Evolutionary conservation across 2,113 vertebrate genomes (phyloP).

Genomic region (Aepyceros melampus): DNA sequence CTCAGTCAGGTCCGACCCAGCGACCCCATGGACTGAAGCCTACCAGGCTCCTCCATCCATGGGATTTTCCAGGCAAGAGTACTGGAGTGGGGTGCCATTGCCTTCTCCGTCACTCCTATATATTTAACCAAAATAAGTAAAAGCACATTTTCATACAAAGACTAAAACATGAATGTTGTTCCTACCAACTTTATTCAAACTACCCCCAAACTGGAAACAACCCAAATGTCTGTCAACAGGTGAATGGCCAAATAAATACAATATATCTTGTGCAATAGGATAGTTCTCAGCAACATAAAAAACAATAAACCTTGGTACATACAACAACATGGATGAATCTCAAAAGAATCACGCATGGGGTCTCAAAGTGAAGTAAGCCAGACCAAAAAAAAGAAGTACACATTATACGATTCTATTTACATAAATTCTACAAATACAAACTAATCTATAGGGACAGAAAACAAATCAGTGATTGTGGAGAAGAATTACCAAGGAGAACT

Average conservation of each 20-base stretch:
- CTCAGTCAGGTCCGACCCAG: no score
- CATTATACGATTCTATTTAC: background rate
- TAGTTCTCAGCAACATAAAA: background rate
- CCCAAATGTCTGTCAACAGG: background rate
- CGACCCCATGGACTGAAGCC: no score
- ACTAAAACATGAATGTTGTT: background rate
- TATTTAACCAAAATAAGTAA: slow-evolving; percentile 26
- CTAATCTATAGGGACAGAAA: background rate
- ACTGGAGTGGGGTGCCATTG: no score
- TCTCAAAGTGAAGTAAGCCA: no score
- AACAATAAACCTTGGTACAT: background rate
- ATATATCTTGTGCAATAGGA: background rate
- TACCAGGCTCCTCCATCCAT: no score
- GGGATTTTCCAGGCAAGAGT: no score
- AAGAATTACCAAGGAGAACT: background rate
- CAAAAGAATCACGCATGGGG: background rate
- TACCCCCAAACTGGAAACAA: background rate
- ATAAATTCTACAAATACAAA: background rate
- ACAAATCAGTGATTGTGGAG: background rate
- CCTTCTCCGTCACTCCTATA: background rate
- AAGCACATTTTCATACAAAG: slow-evolving; percentile 7
- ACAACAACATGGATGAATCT: background rate
- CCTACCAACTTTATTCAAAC: background rate
- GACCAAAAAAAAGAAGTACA: background rate
- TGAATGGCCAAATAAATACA: background rate